These are phyloP conservation scores for Aphaenogaster rudis DNA, from an alignment of 1,140 invertebrate species.

Conservation along the genomic window DNA sequence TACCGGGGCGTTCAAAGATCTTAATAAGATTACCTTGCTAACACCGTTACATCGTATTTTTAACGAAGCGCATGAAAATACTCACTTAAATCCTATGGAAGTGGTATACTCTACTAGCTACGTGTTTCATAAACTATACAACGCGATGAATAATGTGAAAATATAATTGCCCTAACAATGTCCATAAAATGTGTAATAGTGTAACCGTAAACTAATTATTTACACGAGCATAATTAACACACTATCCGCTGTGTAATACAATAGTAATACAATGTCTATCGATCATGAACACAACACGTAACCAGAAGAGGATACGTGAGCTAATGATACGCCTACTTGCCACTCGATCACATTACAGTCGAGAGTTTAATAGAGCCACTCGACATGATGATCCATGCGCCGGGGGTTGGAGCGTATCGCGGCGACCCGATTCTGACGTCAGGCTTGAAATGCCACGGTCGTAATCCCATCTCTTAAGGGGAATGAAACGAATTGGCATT, in stretches of 20 bases:
- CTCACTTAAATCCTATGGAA: neutral
- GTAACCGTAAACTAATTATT: constrained; percentile 3
- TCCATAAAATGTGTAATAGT: neutral
- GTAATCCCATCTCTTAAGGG: constrained; percentile 70
- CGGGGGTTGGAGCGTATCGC: constrained; percentile 12
- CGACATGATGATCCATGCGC: constrained; percentile 55
- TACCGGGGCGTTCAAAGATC: neutral
- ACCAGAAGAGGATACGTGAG: constrained; percentile 54
- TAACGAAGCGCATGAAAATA: neutral
- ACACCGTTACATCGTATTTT: neutral
- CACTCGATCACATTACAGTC: constrained; percentile 61
- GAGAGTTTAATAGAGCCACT: constrained; percentile 60
- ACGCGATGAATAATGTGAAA: neutral
- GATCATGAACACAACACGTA: constrained; percentile 64
- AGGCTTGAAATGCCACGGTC: constrained; percentile 55
- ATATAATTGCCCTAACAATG: neutral
- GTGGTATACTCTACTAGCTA: neutral
- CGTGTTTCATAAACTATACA: neutral
- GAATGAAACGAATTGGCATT: constrained; percentile 73
- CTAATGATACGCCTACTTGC: constrained; percentile 61
- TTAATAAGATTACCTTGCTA: neutral
- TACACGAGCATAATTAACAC: neutral
- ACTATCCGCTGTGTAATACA: neutral
- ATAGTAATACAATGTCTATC: constrained; percentile 24
- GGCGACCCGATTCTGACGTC: constrained; percentile 43